These are phyloP conservation scores for Dasyurus viverrinus DNA, from an alignment of 2,113 vertebrate species.

Conservation along the genomic window DNA sequence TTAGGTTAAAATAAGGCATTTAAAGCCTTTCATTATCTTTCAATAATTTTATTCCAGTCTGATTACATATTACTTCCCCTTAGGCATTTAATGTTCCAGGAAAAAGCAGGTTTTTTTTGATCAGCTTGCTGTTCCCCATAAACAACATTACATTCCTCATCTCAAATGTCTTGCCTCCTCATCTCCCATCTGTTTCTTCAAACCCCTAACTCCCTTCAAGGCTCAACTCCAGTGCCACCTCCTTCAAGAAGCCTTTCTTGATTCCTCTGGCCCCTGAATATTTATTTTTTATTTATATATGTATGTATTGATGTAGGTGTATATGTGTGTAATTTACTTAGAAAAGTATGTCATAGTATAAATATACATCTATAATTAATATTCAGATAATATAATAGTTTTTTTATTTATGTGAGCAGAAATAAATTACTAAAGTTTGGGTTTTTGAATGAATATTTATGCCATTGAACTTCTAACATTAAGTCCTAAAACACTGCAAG, in stretches of 20 bases:
- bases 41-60: background rate
- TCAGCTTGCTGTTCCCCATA: background rate
- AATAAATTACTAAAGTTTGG: background rate
- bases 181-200: background rate
- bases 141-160: background rate
- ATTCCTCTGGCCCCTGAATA: background rate
- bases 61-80: background rate
- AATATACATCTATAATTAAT: constrained; percentile 57
- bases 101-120: background rate
- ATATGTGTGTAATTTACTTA: background rate
- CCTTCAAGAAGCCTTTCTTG: background rate
- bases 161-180: background rate
- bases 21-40: background rate
- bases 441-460: constrained; percentile 70
- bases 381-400: constrained; percentile 37
- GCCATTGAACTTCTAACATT: background rate
- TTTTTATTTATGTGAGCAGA: constrained; percentile 70
- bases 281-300: background rate
- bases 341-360: background rate
- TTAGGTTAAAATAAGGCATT: background rate
- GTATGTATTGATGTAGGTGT: background rate
- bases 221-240: background rate
- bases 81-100: background rate
- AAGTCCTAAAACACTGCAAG: background rate
- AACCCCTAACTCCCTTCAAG: background rate